phyloP scores from a whole-genome alignment of 2,888 invertebrate genomes.

The Hemicrepidius hirtus region DNA sequence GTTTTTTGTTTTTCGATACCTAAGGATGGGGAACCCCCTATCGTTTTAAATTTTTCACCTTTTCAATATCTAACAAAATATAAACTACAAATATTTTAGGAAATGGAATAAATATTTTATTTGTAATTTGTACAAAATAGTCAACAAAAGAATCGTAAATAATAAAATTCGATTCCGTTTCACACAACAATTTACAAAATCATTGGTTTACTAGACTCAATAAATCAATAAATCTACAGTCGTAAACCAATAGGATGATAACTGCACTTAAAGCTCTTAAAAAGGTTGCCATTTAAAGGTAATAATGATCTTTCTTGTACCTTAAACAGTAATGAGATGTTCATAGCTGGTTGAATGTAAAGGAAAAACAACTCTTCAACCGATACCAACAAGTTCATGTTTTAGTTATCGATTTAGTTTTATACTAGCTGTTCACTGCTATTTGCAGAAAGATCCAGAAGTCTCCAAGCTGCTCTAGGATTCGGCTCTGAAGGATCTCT shows the following conservation, averaged over 20 bases:
- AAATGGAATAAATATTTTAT: conserved; percentile 43
- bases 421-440: conserved; percentile 91
- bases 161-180: conserved; percentile 39
- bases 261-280: conserved; percentile 19
- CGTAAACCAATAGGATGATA: conserved; percentile 8
- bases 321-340: background rate
- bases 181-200: conserved; percentile 35
- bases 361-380: conserved; percentile 28
- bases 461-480: conserved; percentile 96
- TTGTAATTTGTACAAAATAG: conserved; percentile 41
- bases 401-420: conserved; percentile 50
- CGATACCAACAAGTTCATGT: background rate
- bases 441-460: conserved; percentile 92
- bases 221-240: background rate
- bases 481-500: conserved; percentile 95
- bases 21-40: too few species aligned
- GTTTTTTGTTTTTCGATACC: too few species aligned
- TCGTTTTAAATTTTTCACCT: too few species aligned
- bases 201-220: background rate
- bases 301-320: background rate
- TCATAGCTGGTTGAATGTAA: conserved; percentile 16
- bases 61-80: background rate
- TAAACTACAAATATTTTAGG: background rate
- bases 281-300: background rate
- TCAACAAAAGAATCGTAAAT: conserved; percentile 36